phyloP scores from a whole-genome alignment of 2,797 vertebrate species.

The Neosalanx taihuensis region DNA sequence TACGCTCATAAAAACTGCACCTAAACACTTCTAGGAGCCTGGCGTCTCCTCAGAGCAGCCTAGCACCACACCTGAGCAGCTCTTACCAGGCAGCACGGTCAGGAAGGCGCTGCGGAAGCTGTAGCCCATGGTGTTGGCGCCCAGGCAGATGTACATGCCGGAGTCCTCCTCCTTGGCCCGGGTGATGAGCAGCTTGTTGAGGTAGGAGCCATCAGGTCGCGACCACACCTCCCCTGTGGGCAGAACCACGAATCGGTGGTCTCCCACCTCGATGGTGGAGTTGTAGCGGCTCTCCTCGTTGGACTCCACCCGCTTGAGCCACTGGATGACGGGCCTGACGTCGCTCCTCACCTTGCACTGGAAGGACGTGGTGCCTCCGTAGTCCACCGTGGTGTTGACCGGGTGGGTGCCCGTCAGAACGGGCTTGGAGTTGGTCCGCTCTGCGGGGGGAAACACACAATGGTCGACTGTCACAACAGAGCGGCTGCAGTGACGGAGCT shows the following conservation, averaged over 20 bases:
- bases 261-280: constrained; percentile 94
- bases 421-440: constrained; percentile 94
- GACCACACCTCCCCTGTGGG: constrained; percentile 98
- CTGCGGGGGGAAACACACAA: constrained; percentile 60
- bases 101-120: constrained; percentile 97
- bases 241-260: constrained; percentile 93
- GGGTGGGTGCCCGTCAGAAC: constrained; percentile 94
- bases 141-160: constrained; percentile 97
- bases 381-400: constrained; percentile 95
- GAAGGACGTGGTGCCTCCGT: constrained; percentile 93
- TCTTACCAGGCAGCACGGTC: constrained; percentile 89
- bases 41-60: not conserved
- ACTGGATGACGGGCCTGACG: constrained; percentile 97
- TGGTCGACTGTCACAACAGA: constrained; percentile 24
- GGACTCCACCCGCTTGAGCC: constrained; percentile 93
- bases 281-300: constrained; percentile 93
- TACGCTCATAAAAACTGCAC: too few relatives aligned
- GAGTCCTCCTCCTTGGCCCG: constrained; percentile 95
- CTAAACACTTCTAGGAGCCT: too few relatives aligned
- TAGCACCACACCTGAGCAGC: not conserved
- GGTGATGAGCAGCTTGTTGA: constrained; percentile 97
- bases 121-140: constrained; percentile 99
- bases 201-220: constrained; percentile 93
- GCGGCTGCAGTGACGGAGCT: constrained; percentile 28
- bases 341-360: constrained; percentile 98